Evolutionary conservation across 1,140 invertebrate genomes (phyloP), one percentile per base, ranked within the genome.

Genomic region (Anthonomus grandis): DNA sequence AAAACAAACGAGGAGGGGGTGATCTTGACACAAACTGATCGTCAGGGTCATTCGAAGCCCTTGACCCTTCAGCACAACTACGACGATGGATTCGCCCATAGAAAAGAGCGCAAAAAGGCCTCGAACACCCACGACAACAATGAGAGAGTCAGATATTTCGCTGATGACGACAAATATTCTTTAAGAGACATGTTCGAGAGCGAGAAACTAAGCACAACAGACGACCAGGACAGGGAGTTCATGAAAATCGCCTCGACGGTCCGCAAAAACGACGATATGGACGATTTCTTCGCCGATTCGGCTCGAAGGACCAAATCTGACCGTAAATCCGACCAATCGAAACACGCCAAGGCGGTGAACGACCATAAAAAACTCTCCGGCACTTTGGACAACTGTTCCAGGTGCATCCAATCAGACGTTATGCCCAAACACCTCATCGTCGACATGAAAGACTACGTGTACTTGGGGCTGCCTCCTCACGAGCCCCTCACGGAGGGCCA

Each of bases 401-500:
- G 82, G 67, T 98, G 95, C 70, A 79, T 95, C 57, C 90, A 93
- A 62, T 88, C 86, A 15, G 79, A 81, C 37, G 83, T 81, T 52
- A 84, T 93, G 79, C 76, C 87, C 19, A 95, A 95, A 70, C 89
- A 96, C 74, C 77, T 95, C n/a, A 83, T 97, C 51, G 79, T 97
- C 12, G 82, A 86, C 17, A 83, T 90, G 70, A 90, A 88, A 17
- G 81, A 79, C 5, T 90, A 88, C 72, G 84, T 91, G 12, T 97
- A 93, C 72, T 65, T 97, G 34, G 83, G 85, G 66, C 67, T 97
- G 46, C 93, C 95, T 15, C 72, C 81, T 44, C 82, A 83, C 68
- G 80, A 83, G 64, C 92, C 93, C 5, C 74, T 98, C 21, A 86
- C 86, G n/a, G 77, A 82, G 51, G 89, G 89, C 2, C 94, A 98